Conservation (phyloP, 1,140 invertebrate genomes). For the Coenobita brevimanus region DNA sequence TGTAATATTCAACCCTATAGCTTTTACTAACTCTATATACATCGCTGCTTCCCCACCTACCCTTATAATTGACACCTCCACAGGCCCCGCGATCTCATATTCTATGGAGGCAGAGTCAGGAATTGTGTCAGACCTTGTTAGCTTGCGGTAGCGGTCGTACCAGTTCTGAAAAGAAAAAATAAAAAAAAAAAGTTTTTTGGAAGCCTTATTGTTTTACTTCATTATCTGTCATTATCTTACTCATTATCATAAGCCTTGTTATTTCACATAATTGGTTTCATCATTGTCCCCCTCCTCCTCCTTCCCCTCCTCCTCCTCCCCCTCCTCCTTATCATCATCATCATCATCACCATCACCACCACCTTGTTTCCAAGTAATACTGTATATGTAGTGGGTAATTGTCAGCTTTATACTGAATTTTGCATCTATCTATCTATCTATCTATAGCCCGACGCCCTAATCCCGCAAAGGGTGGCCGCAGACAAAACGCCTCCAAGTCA, state of each 20-base stretch:
- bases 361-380: too few relatives aligned
- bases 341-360: not conserved
- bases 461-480: too few relatives aligned
- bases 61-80: slow-evolving; percentile 8
- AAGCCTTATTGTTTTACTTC: not conserved
- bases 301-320: not conserved
- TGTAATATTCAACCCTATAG: not conserved
- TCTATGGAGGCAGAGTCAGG: not conserved
- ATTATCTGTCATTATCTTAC: not conserved
- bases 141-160: not conserved
- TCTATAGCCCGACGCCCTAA: too few relatives aligned
- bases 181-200: not conserved
- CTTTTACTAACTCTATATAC: too few relatives aligned
- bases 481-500: too few relatives aligned
- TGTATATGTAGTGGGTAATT: too few relatives aligned
- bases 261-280: not conserved
- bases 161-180: not conserved
- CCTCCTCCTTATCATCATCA: too few relatives aligned
- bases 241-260: not conserved
- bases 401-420: too few relatives aligned
- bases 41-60: too few relatives aligned
- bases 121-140: not conserved
- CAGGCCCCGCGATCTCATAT: not conserved
- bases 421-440: too few relatives aligned
- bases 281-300: not conserved